Conservation (phyloP, 2,113 vertebrate genomes). For the Pimephales promelas region DNA sequence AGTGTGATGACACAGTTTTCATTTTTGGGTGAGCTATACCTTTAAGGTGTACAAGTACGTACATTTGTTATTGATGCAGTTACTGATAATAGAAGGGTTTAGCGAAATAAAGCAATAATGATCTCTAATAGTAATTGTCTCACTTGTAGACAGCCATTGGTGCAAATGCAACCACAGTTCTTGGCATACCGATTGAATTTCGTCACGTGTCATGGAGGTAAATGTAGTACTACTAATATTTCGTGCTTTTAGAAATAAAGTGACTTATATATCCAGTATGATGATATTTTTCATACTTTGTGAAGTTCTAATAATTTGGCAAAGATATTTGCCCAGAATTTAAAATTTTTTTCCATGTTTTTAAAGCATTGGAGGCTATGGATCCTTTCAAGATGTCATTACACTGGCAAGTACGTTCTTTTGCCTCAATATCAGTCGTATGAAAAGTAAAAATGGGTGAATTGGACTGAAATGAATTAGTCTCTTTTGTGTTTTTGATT, state of each 20-base stretch:
- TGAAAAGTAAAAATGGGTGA: not conserved
- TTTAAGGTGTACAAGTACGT: not conserved
- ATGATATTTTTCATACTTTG: too few species aligned
- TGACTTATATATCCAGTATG: too few species aligned
- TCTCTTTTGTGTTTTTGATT: constrained; percentile 30
- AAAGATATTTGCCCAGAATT: not conserved
- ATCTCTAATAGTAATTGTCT: not conserved
- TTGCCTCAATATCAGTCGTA: not conserved
- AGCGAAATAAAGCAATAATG: not conserved
- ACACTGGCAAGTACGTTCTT: constrained; percentile 79
- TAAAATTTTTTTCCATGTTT: not conserved
- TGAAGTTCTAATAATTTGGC: too few species aligned
- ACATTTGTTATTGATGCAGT: not conserved
- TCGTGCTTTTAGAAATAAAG: not conserved
- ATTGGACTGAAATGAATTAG: too few species aligned
- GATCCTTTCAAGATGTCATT: constrained; percentile 75
- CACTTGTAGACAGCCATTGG: constrained; percentile 74
- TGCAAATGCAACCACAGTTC: constrained; percentile 77
- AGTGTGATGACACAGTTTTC: not conserved
- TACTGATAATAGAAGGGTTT: not conserved
- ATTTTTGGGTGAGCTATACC: not conserved
- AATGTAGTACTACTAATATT: not conserved
- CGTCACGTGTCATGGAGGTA: constrained; percentile 81
- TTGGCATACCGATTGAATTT: constrained; percentile 77
- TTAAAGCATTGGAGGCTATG: constrained; percentile 78